Base-by-base conservation (phyloP, 2,888 invertebrate species). In the Caenorhabditis sinica region DNA sequence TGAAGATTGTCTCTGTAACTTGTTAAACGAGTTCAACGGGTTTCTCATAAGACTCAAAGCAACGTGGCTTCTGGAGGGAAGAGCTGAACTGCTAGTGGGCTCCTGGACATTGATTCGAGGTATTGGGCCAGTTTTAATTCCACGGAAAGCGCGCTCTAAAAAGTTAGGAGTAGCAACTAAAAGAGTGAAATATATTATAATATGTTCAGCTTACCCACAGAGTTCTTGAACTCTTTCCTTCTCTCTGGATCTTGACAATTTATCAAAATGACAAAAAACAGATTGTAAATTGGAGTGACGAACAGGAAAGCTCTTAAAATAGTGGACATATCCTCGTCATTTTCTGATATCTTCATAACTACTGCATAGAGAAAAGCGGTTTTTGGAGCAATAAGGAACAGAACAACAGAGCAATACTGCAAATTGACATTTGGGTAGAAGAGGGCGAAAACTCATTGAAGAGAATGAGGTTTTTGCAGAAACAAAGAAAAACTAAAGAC, bases 21-120 rank as follows among this genome's bases (percentile, higher is more conserved):
- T 82, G 56, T 56, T 75, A 56, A 75, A 76, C 1, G 82, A 82
- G n/a, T 82, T 82, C 20, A 75, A 9, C 3, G 82, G 82, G 23
- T 82, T 82, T 15, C 76, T 63, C 82, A 82, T 76, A 15, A 82
- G 45, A 20, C 65, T 75, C 25, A 71, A 20, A 3, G 82, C 82
- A 30, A 82, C 75, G 33, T 82, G 82, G 28, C 49, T 72, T 49
- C 71, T 40, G 11, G 61, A 20, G 13, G 45, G 63, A 6, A 30
- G 33, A n/a, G n/a, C 30, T 8, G 71, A 61, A 43, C 77, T 79
- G 4, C 71, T 71, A 1, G 79, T 71, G 3, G 79, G 79, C 30
- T 82, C 82, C n/a, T 82, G 69, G 0, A 82, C 75, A 13, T 45
- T 76, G n/a, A 82, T 82, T n/a, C 56, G 65, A 28, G 82, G 82